phyloP scores from a whole-genome alignment of 2,797 vertebrate genomes.

The Epinephelus awoara region DNA sequence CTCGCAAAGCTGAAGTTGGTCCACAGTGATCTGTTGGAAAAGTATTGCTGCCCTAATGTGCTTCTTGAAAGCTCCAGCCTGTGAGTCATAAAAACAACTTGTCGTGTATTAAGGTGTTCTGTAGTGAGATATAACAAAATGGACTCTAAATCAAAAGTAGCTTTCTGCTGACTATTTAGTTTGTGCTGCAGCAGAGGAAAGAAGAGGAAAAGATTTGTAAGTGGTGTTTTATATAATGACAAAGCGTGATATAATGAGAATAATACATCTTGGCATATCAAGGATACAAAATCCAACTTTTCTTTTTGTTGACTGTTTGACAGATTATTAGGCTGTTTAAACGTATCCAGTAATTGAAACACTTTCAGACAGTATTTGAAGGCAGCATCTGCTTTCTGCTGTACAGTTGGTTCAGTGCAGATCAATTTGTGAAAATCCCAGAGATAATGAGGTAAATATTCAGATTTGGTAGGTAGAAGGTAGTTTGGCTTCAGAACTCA shows the following conservation, averaged over 20 bases:
- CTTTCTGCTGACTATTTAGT: conserved; percentile 44
- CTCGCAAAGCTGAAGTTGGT: conserved; percentile 43
- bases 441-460: conserved; percentile 48
- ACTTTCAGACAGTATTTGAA: conserved; percentile 16
- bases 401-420: conserved; percentile 27
- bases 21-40: conserved; percentile 42
- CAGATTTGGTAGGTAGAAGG: conserved; percentile 9
- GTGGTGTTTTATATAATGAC: conserved; percentile 6
- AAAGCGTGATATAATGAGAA: conserved; percentile 16
- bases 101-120: conserved; percentile 59
- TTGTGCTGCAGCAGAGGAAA: conserved; percentile 23
- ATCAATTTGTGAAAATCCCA: conserved; percentile 33
- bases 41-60: conserved; percentile 46
- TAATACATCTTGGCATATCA: neutral
- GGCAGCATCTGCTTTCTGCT: conserved; percentile 38
- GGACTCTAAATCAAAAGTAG: conserved; percentile 59
- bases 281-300: conserved; percentile 10
- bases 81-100: conserved; percentile 59
- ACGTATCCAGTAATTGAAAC: conserved; percentile 38
- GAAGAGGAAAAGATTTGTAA: neutral
- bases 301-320: conserved; percentile 37
- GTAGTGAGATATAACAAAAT: conserved; percentile 54
- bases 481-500: conserved; percentile 16
- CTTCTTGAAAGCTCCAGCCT: conserved; percentile 51
- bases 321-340: conserved; percentile 26